Evolutionary conservation across 2,888 invertebrate genomes (phyloP), one percentile per base, ranked within the genome.

Genomic region (Macrostomum cliftonense): DNA sequence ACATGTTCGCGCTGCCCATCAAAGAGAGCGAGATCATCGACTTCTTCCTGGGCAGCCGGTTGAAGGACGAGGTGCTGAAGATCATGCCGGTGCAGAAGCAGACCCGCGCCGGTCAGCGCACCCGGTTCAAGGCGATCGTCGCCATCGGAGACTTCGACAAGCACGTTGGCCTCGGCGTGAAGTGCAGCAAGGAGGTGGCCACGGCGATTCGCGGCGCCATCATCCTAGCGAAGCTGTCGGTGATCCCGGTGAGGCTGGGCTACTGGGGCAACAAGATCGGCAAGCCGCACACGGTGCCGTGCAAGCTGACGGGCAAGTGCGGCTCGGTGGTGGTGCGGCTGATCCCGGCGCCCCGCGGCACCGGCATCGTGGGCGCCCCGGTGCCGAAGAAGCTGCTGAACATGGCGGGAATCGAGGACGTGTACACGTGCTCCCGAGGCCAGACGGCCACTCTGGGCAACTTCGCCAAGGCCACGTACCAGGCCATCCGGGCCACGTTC

Each of bases 211-310:
- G 97, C 61, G 93, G 95, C 46, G 97, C 97, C 54, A 99, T 99
- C 64, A 91, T 95, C 62, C 76, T 95, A 55, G 97, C 97, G 48
- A 99, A 97, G 72, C 76, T 97, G 50, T 93, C 95, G 0, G 89
- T 97, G 52, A 85, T 97, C 46, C 97, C 97, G 1, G 95, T 97
- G 12, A 81, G 97, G 55, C 79, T 95, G 74, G 97, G 97, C 46
- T 97, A 97, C 72, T 97, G 97, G 97, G 97, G 97, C 68, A 97
- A 97, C 78, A 97, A 95, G 76, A 91, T 99, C 64, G 95, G 95
- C 65, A 86, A 87, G 66, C 95, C 97, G 39, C 97, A 99, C 70
- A 97, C 97, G 14, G 95, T 99, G 39, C 97, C 97, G 49, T 97
- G 95, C 81, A 99, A 97, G 79, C 85, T 97, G 12, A 93, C 93